Evolutionary conservation across 2,888 invertebrate genomes (phyloP).

Genomic region (Lasioglossum vierecki): DNA sequence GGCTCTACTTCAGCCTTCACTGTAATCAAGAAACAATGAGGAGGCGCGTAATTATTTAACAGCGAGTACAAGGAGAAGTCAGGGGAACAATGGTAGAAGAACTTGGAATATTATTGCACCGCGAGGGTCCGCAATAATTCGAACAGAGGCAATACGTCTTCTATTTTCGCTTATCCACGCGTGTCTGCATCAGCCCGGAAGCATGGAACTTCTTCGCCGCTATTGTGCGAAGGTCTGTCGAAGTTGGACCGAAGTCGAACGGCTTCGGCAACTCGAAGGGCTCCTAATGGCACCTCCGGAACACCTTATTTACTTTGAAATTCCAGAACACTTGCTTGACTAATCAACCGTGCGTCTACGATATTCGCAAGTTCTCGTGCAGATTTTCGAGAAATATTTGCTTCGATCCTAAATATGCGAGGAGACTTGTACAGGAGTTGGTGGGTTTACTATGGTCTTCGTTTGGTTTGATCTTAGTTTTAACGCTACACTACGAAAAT

Average conservation of each 20-base stretch:
- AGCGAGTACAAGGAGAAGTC: not conserved
- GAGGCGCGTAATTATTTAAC: not conserved
- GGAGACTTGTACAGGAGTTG: not conserved
- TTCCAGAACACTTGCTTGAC: not conserved
- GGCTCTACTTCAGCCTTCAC: not conserved
- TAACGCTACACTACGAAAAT: no score
- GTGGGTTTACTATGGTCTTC: no score
- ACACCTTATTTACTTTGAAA: slow-evolving; percentile 3
- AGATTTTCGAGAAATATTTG: not conserved
- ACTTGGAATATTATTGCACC: not conserved
- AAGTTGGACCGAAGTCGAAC: slow-evolving; percentile 6
- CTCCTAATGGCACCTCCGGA: not conserved
- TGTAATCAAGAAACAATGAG: not conserved
- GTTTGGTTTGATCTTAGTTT: not conserved
- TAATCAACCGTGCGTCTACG: not conserved
- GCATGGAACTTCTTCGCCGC: slow-evolving; percentile 4
- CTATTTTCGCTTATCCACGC: slow-evolving; percentile 20
- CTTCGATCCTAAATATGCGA: not conserved
- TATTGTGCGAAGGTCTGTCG: slow-evolving; percentile 5
- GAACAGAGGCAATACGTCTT: slow-evolving; percentile 2
- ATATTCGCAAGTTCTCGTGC: not conserved
- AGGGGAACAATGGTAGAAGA: not conserved
- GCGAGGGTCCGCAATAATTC: not conserved
- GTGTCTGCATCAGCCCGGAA: not conserved
- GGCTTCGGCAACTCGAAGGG: not conserved